Percentiles rank a stretch among this genome's conserved stretches.
Conservation (phyloP, 64 coral and sea anemone species). For the Montipora cactus region DNA sequence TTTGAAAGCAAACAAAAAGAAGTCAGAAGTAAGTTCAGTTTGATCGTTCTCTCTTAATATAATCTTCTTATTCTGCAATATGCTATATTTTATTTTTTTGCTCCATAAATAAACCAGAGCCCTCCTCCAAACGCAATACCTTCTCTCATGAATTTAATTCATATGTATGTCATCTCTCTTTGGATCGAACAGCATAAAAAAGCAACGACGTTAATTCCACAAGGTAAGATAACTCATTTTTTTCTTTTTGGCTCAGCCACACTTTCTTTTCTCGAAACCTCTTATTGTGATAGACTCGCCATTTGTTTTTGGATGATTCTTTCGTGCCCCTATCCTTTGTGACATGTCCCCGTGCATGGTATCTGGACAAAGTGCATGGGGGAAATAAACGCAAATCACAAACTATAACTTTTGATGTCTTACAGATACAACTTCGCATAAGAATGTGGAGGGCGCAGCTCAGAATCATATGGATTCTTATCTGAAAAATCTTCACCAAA, state of each 20-base stretch:
- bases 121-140: not conserved
- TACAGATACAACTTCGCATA: not conserved
- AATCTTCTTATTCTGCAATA: not conserved
- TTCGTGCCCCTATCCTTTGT: not conserved
- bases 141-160: not conserved
- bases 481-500: constrained; percentile 84
- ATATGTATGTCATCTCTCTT: not conserved
- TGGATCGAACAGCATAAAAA: not conserved
- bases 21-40: constrained; percentile 13
- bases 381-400: not conserved
- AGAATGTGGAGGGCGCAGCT: constrained; percentile 15
- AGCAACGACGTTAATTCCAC: not conserved
- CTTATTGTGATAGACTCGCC: no score
- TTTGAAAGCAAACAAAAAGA: constrained; percentile 34
- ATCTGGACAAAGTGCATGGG: no score
- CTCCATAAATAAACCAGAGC: no score
- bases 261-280: no score
- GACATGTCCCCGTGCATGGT: no score
- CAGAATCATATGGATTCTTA: constrained; percentile 61
- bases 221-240: not conserved
- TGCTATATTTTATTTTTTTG: no score
- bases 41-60: not conserved
- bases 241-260: no score
- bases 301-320: no score
- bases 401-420: not conserved